phyloP scores from a whole-genome alignment of 2,888 invertebrate genomes.

The Drosophila fulvimacula region DNA sequence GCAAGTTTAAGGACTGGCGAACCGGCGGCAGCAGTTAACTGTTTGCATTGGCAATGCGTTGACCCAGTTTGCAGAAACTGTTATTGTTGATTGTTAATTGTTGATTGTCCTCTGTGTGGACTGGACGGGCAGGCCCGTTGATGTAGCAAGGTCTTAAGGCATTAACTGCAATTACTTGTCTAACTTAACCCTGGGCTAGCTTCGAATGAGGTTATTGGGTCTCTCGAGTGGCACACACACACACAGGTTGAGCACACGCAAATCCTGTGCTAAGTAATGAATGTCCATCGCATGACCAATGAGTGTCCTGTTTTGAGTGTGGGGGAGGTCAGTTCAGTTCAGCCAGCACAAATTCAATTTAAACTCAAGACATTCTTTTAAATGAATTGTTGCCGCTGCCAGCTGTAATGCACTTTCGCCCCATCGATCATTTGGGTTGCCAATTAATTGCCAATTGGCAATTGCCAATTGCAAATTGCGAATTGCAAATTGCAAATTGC shows the following conservation, averaged over 20 bases:
- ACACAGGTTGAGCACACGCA: constrained; percentile 38
- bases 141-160: constrained; percentile 41
- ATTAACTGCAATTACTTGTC: constrained; percentile 60
- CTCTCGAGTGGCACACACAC: constrained; percentile 3
- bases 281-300: constrained; percentile 28
- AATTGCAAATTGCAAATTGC: constrained; percentile 16
- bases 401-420: constrained; percentile 34
- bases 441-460: constrained; percentile 28
- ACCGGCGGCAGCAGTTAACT: not conserved
- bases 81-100: constrained; percentile 46
- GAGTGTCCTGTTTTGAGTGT: constrained; percentile 6
- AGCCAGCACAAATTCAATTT: constrained; percentile 46
- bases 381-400: constrained; percentile 18
- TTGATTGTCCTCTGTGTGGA: constrained; percentile 60
- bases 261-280: constrained; percentile 44
- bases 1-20: not conserved
- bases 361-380: constrained; percentile 24
- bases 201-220: constrained; percentile 39
- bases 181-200: constrained; percentile 41
- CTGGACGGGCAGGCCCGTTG: constrained; percentile 28
- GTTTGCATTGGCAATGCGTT: constrained; percentile 66
- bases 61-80: constrained; percentile 66
- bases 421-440: constrained; percentile 35
- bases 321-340: constrained; percentile 6
- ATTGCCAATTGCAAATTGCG: constrained; percentile 21